Conservation (phyloP, 2,113 vertebrate species). For the Panthera uncia region DNA sequence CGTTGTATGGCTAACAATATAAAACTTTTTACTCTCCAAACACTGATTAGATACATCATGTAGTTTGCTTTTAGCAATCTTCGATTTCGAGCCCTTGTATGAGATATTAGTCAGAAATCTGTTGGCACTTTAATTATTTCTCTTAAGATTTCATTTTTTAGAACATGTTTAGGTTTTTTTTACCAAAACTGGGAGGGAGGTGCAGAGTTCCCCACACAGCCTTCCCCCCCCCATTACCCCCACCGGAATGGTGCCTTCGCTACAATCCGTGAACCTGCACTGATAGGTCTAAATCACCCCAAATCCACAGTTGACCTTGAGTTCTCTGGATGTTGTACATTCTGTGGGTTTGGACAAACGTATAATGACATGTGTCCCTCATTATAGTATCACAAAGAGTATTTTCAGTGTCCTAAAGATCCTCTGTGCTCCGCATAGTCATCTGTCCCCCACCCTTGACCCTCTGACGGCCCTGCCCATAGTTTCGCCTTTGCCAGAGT, state of each 20-base stretch:
- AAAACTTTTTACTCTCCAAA: not conserved
- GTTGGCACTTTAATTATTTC: not conserved
- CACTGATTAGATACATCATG: no score
- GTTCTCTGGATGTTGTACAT: accelerated
- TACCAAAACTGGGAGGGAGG: not conserved
- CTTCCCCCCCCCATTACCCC: not conserved
- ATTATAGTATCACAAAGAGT: accelerated
- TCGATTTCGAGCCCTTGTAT: not conserved
- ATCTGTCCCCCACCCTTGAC: accelerated
- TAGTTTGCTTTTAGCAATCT: not conserved
- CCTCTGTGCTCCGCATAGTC: not conserved
- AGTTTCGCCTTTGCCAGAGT: not conserved
- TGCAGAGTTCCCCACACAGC: not conserved
- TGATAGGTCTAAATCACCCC: not conserved
- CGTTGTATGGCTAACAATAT: not conserved
- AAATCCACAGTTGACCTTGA: accelerated
- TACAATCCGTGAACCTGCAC: accelerated
- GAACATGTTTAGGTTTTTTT: not conserved
- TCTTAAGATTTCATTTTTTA: not conserved
- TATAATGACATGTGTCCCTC: not conserved
- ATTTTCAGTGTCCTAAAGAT: not conserved
- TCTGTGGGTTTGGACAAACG: not conserved
- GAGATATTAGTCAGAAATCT: not conserved
- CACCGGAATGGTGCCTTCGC: accelerated
- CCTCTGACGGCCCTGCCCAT: not conserved